Evolutionary conservation across 2,113 vertebrate genomes (phyloP).

Genomic region (Corvus moneduloides): DNA sequence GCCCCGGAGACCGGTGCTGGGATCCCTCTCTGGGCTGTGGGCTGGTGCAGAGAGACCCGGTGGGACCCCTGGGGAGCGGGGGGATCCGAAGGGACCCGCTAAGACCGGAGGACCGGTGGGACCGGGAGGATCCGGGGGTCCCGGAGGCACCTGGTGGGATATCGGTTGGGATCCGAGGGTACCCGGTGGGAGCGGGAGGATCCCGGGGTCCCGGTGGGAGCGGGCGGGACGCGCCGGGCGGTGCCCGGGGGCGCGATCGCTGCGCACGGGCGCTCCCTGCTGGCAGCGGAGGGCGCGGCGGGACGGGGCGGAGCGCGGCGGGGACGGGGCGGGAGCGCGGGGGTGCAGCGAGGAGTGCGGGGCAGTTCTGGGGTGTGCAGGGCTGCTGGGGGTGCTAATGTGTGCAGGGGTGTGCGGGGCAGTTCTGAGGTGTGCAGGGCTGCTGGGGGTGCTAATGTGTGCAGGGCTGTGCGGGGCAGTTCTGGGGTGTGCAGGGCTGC

Average conservation of each 20-base stretch:
- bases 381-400: too few species aligned
- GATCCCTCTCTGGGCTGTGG: neutral
- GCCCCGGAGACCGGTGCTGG: neutral
- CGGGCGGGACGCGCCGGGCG: neutral
- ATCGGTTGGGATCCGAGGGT: too few species aligned
- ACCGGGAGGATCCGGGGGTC: too few species aligned
- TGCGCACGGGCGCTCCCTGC: neutral
- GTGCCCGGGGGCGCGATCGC: neutral
- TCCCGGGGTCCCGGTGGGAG: neutral
- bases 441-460: too few species aligned
- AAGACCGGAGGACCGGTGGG: neutral
- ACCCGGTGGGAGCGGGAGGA: too few species aligned
- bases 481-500: too few species aligned
- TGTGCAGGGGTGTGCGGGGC: too few species aligned
- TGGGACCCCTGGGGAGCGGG: accelerated
- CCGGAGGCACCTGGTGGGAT: too few species aligned
- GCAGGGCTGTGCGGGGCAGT: too few species aligned
- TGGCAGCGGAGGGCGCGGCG: neutral
- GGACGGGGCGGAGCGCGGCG: neutral
- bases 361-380: neutral
- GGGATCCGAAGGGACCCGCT: neutral
- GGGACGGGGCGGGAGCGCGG: neutral
- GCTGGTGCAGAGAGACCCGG: neutral
- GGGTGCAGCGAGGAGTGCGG: neutral
- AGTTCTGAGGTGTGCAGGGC: too few species aligned